A percentile compares a stretch with the other conserved stretches of the same genome.
Conservation (phyloP, 30 jellyfish, hydroid and myxozoan genomes). For the Catostylus mosaicus region DNA sequence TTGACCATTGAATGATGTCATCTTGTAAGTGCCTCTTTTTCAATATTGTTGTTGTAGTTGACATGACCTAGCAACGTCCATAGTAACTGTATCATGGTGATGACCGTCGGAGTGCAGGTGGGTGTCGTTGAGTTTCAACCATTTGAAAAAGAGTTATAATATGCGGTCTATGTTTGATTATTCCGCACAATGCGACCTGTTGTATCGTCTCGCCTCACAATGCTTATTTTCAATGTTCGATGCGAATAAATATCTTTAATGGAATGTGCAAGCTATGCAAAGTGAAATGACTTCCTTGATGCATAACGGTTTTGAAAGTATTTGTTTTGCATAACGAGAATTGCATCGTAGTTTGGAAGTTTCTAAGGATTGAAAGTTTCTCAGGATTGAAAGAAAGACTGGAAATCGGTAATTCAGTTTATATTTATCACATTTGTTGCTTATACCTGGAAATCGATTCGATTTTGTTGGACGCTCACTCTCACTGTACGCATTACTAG, state of each 20-base stretch:
- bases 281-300: no score
- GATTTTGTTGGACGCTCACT: no score
- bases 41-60: constrained; percentile 5
- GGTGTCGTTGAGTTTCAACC: background rate
- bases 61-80: constrained; percentile 4
- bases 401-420: no score
- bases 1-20: background rate
- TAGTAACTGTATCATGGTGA: background rate
- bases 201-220: background rate
- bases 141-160: background rate
- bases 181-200: background rate
- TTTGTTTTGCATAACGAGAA: no score
- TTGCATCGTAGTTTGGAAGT: no score
- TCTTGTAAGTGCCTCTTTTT: background rate
- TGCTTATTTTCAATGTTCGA: background rate
- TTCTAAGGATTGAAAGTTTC: no score
- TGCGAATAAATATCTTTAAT: background rate
- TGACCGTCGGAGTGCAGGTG: constrained; percentile 3
- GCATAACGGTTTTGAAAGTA: no score
- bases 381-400: no score
- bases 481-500: no score
- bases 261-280: constrained; percentile 11
- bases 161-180: background rate
- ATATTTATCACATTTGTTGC: no score
- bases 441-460: no score